A percentile compares a stretch with the other conserved stretches of the same genome.
Evolutionary conservation across 1,140 invertebrate species (phyloP).

Genomic region (Temnothorax longispinosus): DNA sequence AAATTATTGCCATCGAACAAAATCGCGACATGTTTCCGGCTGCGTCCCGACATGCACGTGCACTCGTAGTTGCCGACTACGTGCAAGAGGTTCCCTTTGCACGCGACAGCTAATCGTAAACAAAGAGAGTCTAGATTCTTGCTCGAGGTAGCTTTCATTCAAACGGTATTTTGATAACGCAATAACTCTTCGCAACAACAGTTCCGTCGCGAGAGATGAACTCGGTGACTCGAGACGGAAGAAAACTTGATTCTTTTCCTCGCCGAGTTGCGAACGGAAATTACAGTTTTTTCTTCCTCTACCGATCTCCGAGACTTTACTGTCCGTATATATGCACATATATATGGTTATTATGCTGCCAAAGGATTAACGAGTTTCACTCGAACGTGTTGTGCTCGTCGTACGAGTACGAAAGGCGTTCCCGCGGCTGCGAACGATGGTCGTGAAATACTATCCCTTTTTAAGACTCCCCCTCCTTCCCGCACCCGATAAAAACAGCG

Average conservation of each 20-base stretch:
- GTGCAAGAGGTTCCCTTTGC: slow-evolving; percentile 4
- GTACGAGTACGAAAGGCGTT: not conserved
- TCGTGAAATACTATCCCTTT: slow-evolving; percentile 29
- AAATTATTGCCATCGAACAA: slow-evolving; percentile 44
- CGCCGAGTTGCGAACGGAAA: not conserved
- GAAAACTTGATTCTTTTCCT: not conserved
- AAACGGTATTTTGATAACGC: slow-evolving; percentile 5
- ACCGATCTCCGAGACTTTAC: not conserved
- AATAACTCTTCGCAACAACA: not conserved
- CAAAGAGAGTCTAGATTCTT: slow-evolving; percentile 54
- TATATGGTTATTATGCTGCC: slow-evolving; percentile 3
- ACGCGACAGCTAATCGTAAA: slow-evolving; percentile 59
- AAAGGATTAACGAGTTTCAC: slow-evolving; percentile 13
- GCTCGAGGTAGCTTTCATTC: slow-evolving; percentile 29
- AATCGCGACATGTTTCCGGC: slow-evolving; percentile 42
- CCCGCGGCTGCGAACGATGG: slow-evolving; percentile 2
- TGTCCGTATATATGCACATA: not conserved
- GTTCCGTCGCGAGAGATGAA: not conserved
- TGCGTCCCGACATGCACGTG: slow-evolving; percentile 48
- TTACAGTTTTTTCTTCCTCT: not conserved
- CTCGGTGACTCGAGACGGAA: not conserved
- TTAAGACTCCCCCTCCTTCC: not conserved
- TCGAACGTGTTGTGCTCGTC: slow-evolving; percentile 18
- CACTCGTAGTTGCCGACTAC: slow-evolving; percentile 4
- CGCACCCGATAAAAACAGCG: not conserved